phyloP scores from a whole-genome alignment of 2,888 invertebrate genomes.

The Amphipoea lucens region DNA sequence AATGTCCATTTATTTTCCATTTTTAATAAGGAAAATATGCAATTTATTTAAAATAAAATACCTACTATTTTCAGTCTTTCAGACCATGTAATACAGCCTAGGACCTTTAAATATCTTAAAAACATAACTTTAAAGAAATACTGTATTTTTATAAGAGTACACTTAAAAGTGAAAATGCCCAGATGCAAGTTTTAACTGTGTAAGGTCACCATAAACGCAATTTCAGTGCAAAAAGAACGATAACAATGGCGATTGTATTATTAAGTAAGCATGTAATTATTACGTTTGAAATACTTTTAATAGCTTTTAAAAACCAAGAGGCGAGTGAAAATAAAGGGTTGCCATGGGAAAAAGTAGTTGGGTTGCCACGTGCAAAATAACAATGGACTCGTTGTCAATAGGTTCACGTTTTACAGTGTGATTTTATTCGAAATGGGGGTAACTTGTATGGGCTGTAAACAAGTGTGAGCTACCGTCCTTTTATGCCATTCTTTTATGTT shows the following conservation, averaged over 20 bases:
- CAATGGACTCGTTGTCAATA: slow-evolving; percentile 66
- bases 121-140: no score
- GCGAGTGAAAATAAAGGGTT: slow-evolving; percentile 65
- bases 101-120: no score
- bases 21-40: no score
- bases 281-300: slow-evolving; percentile 46
- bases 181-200: background rate
- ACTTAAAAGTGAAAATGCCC: no score
- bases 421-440: slow-evolving; percentile 44
- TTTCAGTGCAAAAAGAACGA: slow-evolving; percentile 13
- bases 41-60: no score
- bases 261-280: slow-evolving; percentile 45
- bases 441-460: slow-evolving; percentile 45
- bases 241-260: slow-evolving; percentile 21
- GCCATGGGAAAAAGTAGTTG: slow-evolving; percentile 65
- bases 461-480: slow-evolving; percentile 42
- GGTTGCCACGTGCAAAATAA: slow-evolving; percentile 74
- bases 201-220: background rate
- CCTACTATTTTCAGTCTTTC: no score
- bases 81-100: no score
- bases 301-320: slow-evolving; percentile 30
- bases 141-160: no score
- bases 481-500: slow-evolving; percentile 37
- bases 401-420: slow-evolving; percentile 54
- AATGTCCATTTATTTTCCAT: no score